Evolutionary conservation across 2,113 vertebrate species (phyloP).

Genomic region (Chaetops frenatus): DNA sequence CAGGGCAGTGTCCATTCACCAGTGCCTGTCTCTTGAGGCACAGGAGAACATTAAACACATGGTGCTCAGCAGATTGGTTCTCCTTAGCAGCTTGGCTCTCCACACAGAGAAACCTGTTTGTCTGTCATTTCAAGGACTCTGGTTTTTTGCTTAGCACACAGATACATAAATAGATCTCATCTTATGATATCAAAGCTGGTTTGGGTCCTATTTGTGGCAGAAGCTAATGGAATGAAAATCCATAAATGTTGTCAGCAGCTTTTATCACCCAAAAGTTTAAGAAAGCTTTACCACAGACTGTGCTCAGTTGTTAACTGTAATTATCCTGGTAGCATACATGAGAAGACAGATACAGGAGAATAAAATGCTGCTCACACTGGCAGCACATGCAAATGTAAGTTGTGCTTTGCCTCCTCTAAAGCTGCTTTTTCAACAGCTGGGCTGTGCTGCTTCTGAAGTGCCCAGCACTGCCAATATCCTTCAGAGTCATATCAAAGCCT

Average conservation of each 20-base stretch:
- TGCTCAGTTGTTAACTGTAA: not conserved
- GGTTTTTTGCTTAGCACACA: not conserved
- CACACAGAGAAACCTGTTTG: not conserved
- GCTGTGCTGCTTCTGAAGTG: not conserved
- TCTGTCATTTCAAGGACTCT: not conserved
- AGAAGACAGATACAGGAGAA: not conserved
- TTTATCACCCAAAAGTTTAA: not conserved
- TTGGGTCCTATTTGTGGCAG: not conserved
- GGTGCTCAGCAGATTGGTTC: not conserved
- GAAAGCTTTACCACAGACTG: not conserved
- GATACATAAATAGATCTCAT: not conserved
- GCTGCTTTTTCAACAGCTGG: not conserved
- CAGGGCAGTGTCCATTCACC: not conserved
- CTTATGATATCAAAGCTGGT: not conserved
- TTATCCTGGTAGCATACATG: not conserved
- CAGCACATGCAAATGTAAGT: not conserved
- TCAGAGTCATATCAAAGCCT: not conserved
- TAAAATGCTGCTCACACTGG: not conserved
- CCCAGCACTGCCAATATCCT: not conserved
- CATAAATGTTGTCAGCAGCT: not conserved
- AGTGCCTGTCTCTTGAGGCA: not conserved
- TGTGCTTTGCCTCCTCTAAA: not conserved
- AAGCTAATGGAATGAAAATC: constrained; percentile 21
- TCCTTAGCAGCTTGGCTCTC: not conserved
- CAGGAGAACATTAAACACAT: not conserved